Evolutionary conservation across 2,888 invertebrate species (phyloP), one percentile per base, ranked within the genome.

Genomic region (Cheilosia grossa): DNA sequence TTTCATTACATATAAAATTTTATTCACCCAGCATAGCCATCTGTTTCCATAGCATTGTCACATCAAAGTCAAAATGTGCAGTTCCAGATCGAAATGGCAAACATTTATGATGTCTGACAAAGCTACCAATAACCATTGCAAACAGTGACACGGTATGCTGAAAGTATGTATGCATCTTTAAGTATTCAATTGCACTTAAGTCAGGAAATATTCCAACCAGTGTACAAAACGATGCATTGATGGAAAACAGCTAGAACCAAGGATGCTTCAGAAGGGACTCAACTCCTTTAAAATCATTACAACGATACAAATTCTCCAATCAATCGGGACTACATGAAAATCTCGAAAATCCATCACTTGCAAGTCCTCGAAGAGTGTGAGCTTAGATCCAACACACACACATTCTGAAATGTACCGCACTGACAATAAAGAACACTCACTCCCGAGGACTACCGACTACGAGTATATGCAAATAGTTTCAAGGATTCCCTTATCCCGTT

Each of bases 221-320:
- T 40, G 51, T 17, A 66, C 30, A 37, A 5, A 44, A 6, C 6
- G 13, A 53, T 77, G 61, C 53, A 44, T 24, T 47, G 15, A 70
- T 33, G 17, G 56, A 56, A 42, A 49, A 24, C n/a, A 72, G 24
- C 49, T 15, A 56, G 19, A 59, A 27, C 6, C 47, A 7, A 54
- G 3, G 53, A 37, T 47, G 27, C 44, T 53, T 40, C 54, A 54
- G 17, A 47, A 54, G 9, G n/a, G 59, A 59, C 42, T 53, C 33
- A 44, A 61, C 44, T 80, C 73, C 56, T 67, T 67, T 21, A 63
- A 67, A 67, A 53, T 80, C 66, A 80, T 73, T 74, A 73, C 37
- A 37, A 37, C 70, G 67, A 74, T 54, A 80, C 64, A 73, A 80
- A 67, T 80, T 67, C 80, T 67, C 67, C 61, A 80, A 80, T 80